These are phyloP conservation scores for Tychaedon coryphoeus DNA, from an alignment of 2,113 vertebrate species.

Conservation along the genomic window DNA sequence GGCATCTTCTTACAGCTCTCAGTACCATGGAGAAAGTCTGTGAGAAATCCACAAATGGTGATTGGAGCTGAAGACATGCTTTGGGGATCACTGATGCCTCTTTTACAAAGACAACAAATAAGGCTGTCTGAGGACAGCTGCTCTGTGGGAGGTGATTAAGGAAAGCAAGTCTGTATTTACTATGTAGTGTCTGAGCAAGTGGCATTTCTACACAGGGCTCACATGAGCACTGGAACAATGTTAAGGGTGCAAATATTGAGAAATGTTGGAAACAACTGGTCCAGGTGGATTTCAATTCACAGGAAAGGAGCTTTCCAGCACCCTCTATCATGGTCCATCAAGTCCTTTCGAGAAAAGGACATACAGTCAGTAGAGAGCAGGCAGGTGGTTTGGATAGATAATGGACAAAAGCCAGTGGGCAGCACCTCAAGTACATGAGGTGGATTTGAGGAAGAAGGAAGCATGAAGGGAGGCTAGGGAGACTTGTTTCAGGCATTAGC, in stretches of 20 bases:
- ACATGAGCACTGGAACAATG: not conserved
- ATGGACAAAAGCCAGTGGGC: not conserved
- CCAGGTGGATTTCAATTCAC: not conserved
- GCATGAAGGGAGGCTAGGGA: not conserved
- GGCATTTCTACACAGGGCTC: not conserved
- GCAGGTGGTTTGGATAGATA: not conserved
- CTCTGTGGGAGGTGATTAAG: not conserved
- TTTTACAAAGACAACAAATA: not conserved
- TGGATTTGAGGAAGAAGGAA: not conserved
- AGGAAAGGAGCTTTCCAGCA: not conserved
- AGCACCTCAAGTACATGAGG: not conserved
- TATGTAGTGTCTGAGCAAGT: not conserved
- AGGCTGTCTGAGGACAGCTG: not conserved
- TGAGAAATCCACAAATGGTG: not conserved
- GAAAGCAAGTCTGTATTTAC: not conserved
- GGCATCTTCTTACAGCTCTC: not conserved
- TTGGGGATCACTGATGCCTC: not conserved
- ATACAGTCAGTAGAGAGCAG: not conserved
- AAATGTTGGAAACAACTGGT: not conserved
- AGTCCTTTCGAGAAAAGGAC: not conserved
- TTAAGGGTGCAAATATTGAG: not conserved
- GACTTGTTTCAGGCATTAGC: not conserved
- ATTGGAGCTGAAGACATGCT: not conserved
- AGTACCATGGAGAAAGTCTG: not conserved
- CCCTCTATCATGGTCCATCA: accelerated